Evolutionary conservation across 2,888 invertebrate genomes (phyloP).

Genomic region (Ophioninae sp.): DNA sequence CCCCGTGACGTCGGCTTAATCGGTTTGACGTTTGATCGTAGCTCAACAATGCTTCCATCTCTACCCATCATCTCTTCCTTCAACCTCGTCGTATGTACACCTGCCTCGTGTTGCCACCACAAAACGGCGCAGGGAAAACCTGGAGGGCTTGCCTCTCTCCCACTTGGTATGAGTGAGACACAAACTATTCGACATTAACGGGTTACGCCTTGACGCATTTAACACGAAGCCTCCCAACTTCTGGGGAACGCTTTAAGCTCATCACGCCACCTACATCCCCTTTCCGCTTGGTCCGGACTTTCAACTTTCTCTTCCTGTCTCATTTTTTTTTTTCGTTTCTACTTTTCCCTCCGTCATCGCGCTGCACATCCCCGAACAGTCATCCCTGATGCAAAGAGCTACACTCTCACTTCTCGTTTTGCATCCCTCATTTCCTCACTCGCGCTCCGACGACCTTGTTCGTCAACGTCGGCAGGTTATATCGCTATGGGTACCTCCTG

Average conservation of each 20-base stretch:
- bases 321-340: slow-evolving; percentile 35
- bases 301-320: background rate
- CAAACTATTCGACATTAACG: slow-evolving; percentile 65
- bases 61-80: slow-evolving; percentile 26
- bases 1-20: slow-evolving; percentile 69
- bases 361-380: slow-evolving; percentile 56
- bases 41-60: slow-evolving; percentile 71
- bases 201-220: slow-evolving; percentile 72
- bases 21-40: slow-evolving; percentile 75
- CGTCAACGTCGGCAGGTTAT: slow-evolving; percentile 43
- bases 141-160: slow-evolving; percentile 4
- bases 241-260: slow-evolving; percentile 23
- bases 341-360: background rate
- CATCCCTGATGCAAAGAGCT: background rate
- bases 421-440: slow-evolving; percentile 57
- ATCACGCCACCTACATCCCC: slow-evolving; percentile 28
- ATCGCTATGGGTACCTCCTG: slow-evolving; percentile 36
- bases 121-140: slow-evolving; percentile 38
- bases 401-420: slow-evolving; percentile 26
- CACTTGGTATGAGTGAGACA: slow-evolving; percentile 32
- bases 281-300: slow-evolving; percentile 3
- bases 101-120: slow-evolving; percentile 7
- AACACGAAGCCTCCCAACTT: slow-evolving; percentile 50
- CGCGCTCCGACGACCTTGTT: slow-evolving; percentile 51
- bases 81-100: slow-evolving; percentile 25